Base-by-base conservation (phyloP, 2,113 vertebrate genomes). In the Asarcornis scutulata region DNA sequence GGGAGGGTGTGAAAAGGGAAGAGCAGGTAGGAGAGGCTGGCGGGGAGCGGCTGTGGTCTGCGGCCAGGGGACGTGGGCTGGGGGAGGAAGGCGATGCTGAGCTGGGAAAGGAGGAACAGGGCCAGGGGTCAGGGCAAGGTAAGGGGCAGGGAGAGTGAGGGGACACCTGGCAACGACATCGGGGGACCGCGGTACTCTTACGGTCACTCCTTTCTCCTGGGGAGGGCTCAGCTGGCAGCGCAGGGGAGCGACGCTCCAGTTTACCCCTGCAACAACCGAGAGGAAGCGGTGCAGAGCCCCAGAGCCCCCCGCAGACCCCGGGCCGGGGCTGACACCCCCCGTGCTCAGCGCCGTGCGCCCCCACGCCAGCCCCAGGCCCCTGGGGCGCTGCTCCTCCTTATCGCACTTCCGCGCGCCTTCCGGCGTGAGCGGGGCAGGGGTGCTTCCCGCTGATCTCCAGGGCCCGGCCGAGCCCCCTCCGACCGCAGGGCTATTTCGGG, bases 401-500 rank as follows among this genome's bases (percentile, higher is more conserved):
- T 97, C 97, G 83, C 82, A 23, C 85, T 97, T 97, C 97, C 97
- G 18, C 1, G 52, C 31, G 34, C 67, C 72, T 92, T 95, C 95
- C 94, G 76, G 93, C 27, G 0, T 9, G 87, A 88, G 79, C 91
- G 58, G 86, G 83, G 93, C 88, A 92, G 88, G 59, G 81, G 88
- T 95, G 77, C 82, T 95, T 93, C 85, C 91, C 60, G n/a, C 74
- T 2, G 60, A 83, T 95, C 26, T 2, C 74, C 2, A 5, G 53
- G 26, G 55, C 60, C 44, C 22, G 38, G 76, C 62, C 2, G 18
- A 89, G 80, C 83, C 86, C 77, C 9, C 42, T 27, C 77, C 0
- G 4, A 96, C 97, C 97, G 0, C 97, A 96, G 68, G 68, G 88
- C 83, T 97, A 97, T 97, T 97, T 96, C 0, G 40, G 93, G 96